Evolutionary conservation across 2,888 invertebrate genomes (phyloP).

Genomic region (Orthonychiurus folsomi): DNA sequence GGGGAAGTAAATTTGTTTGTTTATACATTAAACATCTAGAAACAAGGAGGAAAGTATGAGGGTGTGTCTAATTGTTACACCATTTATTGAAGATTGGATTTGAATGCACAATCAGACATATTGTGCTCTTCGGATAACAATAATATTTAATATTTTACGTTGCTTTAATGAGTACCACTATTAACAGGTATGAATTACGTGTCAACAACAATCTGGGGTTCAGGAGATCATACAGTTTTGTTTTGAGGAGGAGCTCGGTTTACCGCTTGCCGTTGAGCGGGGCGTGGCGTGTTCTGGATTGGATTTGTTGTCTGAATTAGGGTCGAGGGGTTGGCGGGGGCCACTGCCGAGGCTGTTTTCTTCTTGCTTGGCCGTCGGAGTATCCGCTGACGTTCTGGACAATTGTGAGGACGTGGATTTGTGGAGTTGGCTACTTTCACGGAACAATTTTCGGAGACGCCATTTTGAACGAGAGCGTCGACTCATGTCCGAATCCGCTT

Average conservation of each 20-base stretch:
- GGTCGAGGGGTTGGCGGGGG: neutral
- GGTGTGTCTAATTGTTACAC: too few relatives aligned
- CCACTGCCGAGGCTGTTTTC: slow-evolving; percentile 1
- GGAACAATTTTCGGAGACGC: slow-evolving; percentile 33
- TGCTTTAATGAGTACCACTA: too few relatives aligned
- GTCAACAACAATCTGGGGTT: too few relatives aligned
- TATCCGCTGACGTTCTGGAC: slow-evolving; percentile 30
- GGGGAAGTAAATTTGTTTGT: too few relatives aligned
- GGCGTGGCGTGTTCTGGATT: neutral
- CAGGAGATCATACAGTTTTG: slow-evolving; percentile 5
- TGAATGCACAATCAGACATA: too few relatives aligned
- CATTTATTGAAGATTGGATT: too few relatives aligned
- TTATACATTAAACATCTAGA: too few relatives aligned
- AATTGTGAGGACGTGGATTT: slow-evolving; percentile 34
- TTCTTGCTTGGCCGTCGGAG: neutral
- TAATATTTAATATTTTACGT: too few relatives aligned
- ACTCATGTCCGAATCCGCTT: slow-evolving; percentile 11
- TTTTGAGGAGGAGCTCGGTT: neutral
- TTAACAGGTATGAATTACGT: too few relatives aligned
- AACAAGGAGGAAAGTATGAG: too few relatives aligned
- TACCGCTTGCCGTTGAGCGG: neutral
- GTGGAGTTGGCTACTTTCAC: slow-evolving; percentile 28
- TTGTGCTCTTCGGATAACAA: too few relatives aligned
- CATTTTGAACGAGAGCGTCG: slow-evolving; percentile 33
- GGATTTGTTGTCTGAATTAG: too few relatives aligned